Evolutionary conservation across 1,140 invertebrate genomes (phyloP), one percentile per base, ranked within the genome.

Genomic region (Eupristina koningsbergeri): DNA sequence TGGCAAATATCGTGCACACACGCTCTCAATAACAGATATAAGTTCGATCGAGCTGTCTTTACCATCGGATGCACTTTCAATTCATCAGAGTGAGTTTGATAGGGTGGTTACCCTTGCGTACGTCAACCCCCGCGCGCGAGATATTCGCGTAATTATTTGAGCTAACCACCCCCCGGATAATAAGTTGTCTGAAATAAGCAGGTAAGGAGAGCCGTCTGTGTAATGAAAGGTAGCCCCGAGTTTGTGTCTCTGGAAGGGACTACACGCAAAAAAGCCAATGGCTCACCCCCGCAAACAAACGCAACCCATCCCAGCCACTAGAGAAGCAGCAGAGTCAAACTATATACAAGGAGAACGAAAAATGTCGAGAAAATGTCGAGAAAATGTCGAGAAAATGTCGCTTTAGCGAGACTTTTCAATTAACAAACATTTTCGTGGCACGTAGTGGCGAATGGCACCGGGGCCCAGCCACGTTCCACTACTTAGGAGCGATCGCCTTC

Each of bases 351-450:
- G 39, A 36, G 13, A 71, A 36, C 22, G n/a, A n/a, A n/a, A n/a
- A n/a, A n/a, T n/a, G n/a, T n/a, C 19, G 67, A 22, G 22, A 75
- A 53, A 75, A 75, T 75, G 41, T 75, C 73, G 41, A n/a, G n/a
- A n/a, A n/a, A n/a, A n/a, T n/a, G n/a, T n/a, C 19, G 67, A 22
- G 22, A 75, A 53, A 75, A 75, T 75, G 41, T 75, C 73, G 41
- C 47, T 75, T 75, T 13, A 76, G 34, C 69, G 41, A 76, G 81
- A 77, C 74, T 83, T 83, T 83, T 77, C 74, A 77, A 83, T 83
- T 83, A 83, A 76, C 73, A 76, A 83, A 63, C 73, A 67, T 83
- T 82, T 81, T 74, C 50, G 69, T 31, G 69, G 67, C 69, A 73
- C 50, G 80, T 73, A 26, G 45, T 50, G 6, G 26, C 11, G 22